Evolutionary conservation across 2,797 vertebrate species (phyloP), one percentile per base, ranked within the genome.

Genomic region (Eospalax fontanierii): DNA sequence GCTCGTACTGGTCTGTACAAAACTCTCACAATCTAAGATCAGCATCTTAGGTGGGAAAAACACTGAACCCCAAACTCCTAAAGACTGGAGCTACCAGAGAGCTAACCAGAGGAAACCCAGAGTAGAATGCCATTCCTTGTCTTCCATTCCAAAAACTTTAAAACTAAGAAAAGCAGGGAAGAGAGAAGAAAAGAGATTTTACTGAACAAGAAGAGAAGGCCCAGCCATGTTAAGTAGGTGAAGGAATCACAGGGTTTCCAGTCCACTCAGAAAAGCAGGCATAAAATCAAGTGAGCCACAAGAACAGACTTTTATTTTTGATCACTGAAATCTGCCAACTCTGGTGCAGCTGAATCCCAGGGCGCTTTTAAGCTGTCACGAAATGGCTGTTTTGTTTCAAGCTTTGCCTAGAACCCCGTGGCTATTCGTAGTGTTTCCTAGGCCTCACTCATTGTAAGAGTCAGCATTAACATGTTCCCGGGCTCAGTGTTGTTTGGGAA

Each of bases 281-380:
- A 90, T 89, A 76, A 88, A 94, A 80, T 80, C 63, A 90, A 86
- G 28, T 91, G 11, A 28, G 9, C 50, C 59, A 54, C 6, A 15
- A n/a, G 46, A 15, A 59, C 1, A 68, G 30, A 38, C 38, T 75
- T 90, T 92, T 59, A 90, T 78, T 96, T 54, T 74, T 89, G 85
- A 76, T 65, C 22, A 74, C 74, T 40, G 28, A 63, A 43, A 33
- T 94, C 80, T 91, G 22, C 43, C 78, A 79, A 8, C 30, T 50
- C 4, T 28, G 59, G 21, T 24, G 76, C 28, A 68, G n/a, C n/a
- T 59, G 33, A 63, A 57, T 76, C 35, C 50, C 28, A 84, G 11
- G 14, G 43, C 59, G 22, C 15, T 14, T 95, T 94, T 82, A 46
- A 68, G 30, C 6, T 61, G 40, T 85, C n/a, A 63, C 16, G 68